Conservation (phyloP, 2,797 vertebrate species). For the Darevskia nairensis region DNA sequence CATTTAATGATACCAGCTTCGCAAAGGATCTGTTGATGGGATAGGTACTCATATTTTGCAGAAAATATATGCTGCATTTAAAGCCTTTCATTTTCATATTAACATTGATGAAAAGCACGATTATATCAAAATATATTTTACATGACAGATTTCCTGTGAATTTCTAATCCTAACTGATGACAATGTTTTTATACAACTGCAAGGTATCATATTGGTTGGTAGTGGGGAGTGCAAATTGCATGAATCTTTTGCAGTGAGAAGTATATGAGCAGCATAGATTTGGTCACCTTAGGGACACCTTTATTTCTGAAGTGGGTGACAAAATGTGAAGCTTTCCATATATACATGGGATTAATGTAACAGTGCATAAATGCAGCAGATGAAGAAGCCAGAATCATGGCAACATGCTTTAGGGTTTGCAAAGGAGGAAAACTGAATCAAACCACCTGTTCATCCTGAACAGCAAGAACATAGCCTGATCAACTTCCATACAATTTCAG, state of each 20-base stretch:
- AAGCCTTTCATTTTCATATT: not conserved
- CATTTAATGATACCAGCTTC: slow-evolving; percentile 17
- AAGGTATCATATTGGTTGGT: not conserved
- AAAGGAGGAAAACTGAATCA: not conserved
- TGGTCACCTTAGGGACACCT: not conserved
- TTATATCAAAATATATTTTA: slow-evolving; percentile 24
- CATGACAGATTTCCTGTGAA: not conserved
- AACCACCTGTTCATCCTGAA: not conserved
- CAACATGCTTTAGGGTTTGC: slow-evolving; percentile 3
- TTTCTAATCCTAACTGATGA: slow-evolving; percentile 12
- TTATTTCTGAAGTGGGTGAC: not conserved
- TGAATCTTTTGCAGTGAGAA: not conserved
- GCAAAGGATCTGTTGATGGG: not conserved
- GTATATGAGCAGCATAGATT: not conserved
- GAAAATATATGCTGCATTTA: not conserved
- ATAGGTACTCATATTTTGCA: not conserved
- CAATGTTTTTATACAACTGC: not conserved
- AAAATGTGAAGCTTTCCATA: not conserved
- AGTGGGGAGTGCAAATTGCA: not conserved
- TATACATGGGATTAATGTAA: not conserved
- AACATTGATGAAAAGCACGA: not conserved
- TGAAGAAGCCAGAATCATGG: not conserved
- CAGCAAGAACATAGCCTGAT: not conserved
- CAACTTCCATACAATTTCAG: not conserved
- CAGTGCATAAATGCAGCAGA: not conserved